These are phyloP conservation scores for Heliornis fulica DNA, from an alignment of 2,113 vertebrate genomes.

Conservation along the genomic window DNA sequence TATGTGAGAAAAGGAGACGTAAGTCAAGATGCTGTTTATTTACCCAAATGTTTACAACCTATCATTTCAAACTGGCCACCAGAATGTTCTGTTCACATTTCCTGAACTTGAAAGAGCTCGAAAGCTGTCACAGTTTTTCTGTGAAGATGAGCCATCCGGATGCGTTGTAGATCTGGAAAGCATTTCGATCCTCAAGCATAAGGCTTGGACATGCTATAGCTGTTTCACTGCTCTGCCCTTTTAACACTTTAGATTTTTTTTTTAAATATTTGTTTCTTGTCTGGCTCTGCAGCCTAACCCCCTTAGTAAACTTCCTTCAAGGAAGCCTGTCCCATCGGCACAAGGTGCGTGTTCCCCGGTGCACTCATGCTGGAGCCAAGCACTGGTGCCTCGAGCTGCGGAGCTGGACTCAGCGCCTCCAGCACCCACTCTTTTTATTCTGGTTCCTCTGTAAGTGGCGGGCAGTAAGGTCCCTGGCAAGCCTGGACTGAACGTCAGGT, in stretches of 20 bases:
- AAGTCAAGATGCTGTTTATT: slow-evolving; percentile 70
- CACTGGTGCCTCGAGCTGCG: not conserved
- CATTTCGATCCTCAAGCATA: not conserved
- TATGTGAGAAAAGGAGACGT: slow-evolving; percentile 96
- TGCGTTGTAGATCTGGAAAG: not conserved
- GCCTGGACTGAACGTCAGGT: accelerated
- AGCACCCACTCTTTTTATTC: not conserved
- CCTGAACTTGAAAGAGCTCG: not conserved
- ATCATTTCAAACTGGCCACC: not conserved
- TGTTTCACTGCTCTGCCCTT: not conserved
- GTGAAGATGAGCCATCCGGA: not conserved
- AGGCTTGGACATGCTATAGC: not conserved
- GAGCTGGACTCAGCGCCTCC: not conserved
- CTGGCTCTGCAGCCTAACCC: not conserved
- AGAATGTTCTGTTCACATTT: slow-evolving; percentile 1
- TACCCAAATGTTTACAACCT: not conserved
- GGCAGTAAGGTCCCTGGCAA: not conserved
- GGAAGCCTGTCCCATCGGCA: not conserved
- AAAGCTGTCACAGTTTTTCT: not conserved
- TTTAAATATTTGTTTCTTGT: not conserved
- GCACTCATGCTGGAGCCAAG: not conserved
- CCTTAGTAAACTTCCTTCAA: not conserved
- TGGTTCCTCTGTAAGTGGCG: not conserved
- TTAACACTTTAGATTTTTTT: not conserved
- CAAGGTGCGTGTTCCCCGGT: not conserved